Conservation (phyloP, 2,113 vertebrate genomes). For the Progne subis region DNA sequence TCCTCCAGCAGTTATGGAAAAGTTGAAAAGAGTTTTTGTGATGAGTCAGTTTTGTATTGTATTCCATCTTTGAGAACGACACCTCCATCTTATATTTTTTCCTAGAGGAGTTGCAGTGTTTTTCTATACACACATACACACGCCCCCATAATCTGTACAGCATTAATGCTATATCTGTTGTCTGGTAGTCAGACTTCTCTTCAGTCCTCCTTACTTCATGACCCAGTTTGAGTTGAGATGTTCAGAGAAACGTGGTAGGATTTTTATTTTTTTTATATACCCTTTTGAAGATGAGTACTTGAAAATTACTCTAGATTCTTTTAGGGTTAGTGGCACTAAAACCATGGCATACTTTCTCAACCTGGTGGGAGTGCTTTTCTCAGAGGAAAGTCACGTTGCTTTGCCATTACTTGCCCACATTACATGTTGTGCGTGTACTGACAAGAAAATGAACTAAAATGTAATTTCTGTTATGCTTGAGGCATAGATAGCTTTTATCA, state of each 20-base stretch:
- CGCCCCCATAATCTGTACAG: background rate
- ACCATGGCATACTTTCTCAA: background rate
- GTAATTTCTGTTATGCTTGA: background rate
- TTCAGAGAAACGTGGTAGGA: background rate
- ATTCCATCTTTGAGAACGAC: background rate
- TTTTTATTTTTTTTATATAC: background rate
- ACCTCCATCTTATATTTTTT: background rate
- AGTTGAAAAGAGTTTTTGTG: background rate
- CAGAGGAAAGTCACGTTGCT: background rate
- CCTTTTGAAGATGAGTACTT: background rate
- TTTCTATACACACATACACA: background rate
- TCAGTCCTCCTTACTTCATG: background rate
- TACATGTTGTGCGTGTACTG: background rate
- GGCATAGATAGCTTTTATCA: background rate
- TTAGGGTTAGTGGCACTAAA: background rate
- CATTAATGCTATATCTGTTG: background rate
- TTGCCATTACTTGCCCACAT: background rate
- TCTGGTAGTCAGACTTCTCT: background rate
- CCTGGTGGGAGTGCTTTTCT: background rate
- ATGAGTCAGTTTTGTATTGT: background rate
- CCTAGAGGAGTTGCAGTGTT: background rate
- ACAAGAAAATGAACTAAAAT: background rate
- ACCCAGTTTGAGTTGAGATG: background rate
- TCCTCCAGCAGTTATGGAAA: fast-evolving
- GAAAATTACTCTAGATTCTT: background rate